Conservation (phyloP, 2,888 invertebrate species). For the Thecocarcelia acutangulata region DNA sequence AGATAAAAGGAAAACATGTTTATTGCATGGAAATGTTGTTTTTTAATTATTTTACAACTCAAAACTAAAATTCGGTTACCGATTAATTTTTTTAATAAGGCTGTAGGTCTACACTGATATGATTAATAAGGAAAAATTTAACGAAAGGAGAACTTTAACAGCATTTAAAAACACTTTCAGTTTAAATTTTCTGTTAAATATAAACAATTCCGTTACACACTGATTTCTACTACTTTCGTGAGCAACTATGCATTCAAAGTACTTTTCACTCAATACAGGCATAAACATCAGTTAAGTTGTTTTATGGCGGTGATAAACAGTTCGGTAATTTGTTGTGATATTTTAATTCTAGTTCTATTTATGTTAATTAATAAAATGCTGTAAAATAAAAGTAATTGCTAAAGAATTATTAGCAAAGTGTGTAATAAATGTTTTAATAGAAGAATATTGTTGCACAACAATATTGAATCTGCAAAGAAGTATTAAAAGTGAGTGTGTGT, state of each 20-base stretch:
- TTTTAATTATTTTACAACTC: no score
- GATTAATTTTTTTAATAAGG: no score
- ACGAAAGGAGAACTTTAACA: no score
- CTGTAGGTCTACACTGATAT: no score
- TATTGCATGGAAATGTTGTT: no score
- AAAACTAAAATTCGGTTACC: no score
- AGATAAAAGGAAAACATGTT: no score
- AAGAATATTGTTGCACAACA: background rate
- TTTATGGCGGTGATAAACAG: background rate
- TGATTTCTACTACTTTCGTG: background rate
- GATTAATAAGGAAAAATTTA: no score
- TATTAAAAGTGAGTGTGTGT: background rate
- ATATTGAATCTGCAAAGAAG: background rate
- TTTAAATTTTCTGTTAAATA: no score
- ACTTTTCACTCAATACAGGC: background rate
- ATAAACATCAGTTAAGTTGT: conserved; percentile 9
- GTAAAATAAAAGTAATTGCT: background rate
- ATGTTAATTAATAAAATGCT: background rate
- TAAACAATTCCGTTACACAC: conserved; percentile 4
- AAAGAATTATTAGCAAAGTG: background rate
- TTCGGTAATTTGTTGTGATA: conserved; percentile 8
- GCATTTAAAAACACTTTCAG: no score
- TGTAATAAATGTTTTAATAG: conserved; percentile 3
- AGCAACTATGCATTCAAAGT: conserved; percentile 4
- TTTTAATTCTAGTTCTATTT: conserved; percentile 6